Evolutionary conservation across 2,797 vertebrate genomes (phyloP).

Genomic region (Falco peregrinus): DNA sequence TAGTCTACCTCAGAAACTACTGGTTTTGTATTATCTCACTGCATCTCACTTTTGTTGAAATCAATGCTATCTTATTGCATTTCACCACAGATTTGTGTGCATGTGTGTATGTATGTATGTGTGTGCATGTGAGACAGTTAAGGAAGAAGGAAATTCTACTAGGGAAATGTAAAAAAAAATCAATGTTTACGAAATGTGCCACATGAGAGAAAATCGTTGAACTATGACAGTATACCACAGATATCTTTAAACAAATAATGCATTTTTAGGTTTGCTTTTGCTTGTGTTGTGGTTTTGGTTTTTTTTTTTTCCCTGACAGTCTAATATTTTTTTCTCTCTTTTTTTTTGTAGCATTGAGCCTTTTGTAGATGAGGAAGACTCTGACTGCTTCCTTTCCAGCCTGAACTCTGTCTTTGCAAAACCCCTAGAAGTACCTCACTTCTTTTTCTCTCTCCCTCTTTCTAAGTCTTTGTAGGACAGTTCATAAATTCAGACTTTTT

Average conservation of each 20-base stretch:
- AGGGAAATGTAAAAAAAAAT: background rate
- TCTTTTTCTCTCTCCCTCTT: background rate
- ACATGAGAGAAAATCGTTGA: background rate
- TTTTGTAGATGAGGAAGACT: background rate
- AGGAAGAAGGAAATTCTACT: background rate
- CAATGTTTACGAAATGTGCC: background rate
- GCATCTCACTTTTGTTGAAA: background rate
- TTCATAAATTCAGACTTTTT: background rate
- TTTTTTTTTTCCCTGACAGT: background rate
- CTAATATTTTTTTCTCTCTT: background rate
- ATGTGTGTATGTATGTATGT: too few species aligned
- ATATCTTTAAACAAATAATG: background rate
- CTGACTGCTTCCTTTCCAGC: background rate
- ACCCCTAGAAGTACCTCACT: background rate
- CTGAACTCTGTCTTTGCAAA: background rate
- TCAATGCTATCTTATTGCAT: background rate
- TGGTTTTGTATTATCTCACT: background rate
- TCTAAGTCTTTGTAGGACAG: rapidly evolving
- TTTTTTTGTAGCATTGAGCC: background rate
- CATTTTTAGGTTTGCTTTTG: background rate
- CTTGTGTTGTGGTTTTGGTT: too few species aligned
- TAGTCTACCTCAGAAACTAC: background rate
- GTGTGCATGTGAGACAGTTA: background rate
- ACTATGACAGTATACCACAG: background rate
- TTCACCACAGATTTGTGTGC: background rate